Evolutionary conservation across 2,797 vertebrate genomes (phyloP).

Genomic region (Danio tinwini): DNA sequence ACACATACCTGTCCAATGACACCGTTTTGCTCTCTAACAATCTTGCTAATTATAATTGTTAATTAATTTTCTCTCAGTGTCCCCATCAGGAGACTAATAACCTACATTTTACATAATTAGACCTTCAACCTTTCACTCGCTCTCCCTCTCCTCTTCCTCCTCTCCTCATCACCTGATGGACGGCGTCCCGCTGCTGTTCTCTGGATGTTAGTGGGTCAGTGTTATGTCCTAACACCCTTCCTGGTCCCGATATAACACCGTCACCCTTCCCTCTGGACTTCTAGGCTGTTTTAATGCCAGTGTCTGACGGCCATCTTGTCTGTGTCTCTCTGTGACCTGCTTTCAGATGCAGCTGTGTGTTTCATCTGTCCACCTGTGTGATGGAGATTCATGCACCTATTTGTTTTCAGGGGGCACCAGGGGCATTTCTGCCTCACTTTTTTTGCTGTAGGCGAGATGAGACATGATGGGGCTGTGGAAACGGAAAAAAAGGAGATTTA

Average conservation of each 20-base stretch:
- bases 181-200: constrained; percentile 55
- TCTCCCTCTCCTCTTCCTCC: constrained; percentile 69
- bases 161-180: constrained; percentile 58
- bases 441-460: background rate
- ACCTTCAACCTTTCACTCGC: constrained; percentile 81
- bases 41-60: constrained; percentile 89
- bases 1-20: constrained; percentile 78
- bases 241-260: constrained; percentile 11
- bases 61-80: constrained; percentile 85
- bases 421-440: background rate
- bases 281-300: constrained; percentile 27
- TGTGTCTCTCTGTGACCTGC: constrained; percentile 52
- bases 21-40: constrained; percentile 87
- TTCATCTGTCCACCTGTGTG: constrained; percentile 54
- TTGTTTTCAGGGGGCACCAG: constrained; percentile 6
- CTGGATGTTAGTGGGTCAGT: constrained; percentile 47
- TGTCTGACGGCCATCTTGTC: constrained; percentile 42
- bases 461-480: background rate
- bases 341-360: constrained; percentile 39
- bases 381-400: constrained; percentile 3
- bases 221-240: constrained; percentile 31
- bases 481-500: background rate
- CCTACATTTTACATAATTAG: constrained; percentile 89
- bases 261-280: constrained; percentile 19
- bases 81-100: constrained; percentile 87